Evolutionary conservation across 64 coral and sea anemone genomes (phyloP).

Genomic region (Dendronephthya gigantea): DNA sequence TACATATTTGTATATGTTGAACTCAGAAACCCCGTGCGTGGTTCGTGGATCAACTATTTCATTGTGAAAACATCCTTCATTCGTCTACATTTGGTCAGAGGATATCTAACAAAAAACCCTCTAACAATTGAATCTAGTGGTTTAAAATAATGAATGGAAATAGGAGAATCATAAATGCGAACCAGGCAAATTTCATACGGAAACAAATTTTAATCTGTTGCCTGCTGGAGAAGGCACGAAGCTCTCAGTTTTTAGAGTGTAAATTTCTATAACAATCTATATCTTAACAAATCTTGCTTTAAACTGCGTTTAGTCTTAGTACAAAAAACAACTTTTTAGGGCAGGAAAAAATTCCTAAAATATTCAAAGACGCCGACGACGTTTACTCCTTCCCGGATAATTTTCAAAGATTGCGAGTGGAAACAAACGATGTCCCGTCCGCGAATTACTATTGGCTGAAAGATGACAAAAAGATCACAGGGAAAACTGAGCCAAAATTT

Average conservation of each 20-base stretch:
- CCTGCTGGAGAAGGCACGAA: too few species aligned
- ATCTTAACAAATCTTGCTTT: too few species aligned
- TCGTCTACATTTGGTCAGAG: too few species aligned
- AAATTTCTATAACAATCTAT: too few species aligned
- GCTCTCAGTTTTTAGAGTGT: too few species aligned
- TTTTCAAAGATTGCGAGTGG: background rate
- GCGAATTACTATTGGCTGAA: background rate
- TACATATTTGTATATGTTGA: background rate
- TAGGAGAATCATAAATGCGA: background rate
- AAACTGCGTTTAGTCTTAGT: too few species aligned
- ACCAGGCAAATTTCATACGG: too few species aligned
- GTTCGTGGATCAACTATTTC: too few species aligned
- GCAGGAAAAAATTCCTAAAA: background rate
- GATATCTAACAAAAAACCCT: too few species aligned
- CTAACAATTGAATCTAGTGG: too few species aligned
- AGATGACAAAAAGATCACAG: background rate
- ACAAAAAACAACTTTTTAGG: too few species aligned
- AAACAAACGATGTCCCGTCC: background rate
- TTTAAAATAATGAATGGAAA: background rate
- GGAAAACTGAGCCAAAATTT: background rate
- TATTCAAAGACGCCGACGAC: background rate
- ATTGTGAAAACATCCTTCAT: background rate
- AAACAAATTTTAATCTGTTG: too few species aligned
- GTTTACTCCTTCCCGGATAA: background rate
- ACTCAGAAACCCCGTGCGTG: background rate